Conservation (phyloP, 2,113 vertebrate genomes). For the Junco hyemalis region DNA sequence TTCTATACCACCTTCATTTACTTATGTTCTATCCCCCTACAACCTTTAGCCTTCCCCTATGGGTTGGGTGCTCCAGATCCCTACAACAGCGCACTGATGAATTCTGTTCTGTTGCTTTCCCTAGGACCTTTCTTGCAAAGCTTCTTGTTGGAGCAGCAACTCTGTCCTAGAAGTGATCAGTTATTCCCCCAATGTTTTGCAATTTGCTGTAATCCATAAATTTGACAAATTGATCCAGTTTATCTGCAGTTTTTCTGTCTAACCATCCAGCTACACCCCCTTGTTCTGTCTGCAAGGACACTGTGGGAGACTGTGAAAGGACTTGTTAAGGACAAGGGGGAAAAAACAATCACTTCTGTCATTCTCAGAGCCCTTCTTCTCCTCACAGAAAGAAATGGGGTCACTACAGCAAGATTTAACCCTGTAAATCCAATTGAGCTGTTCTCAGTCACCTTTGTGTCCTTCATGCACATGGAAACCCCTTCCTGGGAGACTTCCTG, state of each 20-base stretch:
- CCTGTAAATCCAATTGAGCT: background rate
- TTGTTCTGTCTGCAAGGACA: background rate
- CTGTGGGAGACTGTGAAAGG: background rate
- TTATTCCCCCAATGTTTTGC: background rate
- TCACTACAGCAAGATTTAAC: background rate
- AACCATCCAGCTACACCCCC: fast-evolving
- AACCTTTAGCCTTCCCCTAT: background rate
- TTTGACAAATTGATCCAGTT: background rate
- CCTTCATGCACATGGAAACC: fast-evolving
- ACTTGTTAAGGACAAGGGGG: background rate
- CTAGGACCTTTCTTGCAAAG: background rate
- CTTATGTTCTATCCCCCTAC: too few relatives aligned
- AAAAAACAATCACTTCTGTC: background rate
- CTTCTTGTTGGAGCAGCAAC: background rate
- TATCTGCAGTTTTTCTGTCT: background rate
- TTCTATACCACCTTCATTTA: too few relatives aligned
- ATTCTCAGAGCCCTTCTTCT: background rate
- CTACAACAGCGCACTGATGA: background rate
- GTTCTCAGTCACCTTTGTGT: background rate
- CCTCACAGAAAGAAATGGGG: background rate
- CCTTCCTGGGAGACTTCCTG: background rate
- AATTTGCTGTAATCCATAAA: background rate
- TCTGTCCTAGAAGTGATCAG: background rate
- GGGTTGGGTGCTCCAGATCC: fast-evolving
- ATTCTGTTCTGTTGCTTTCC: background rate